Base-by-base conservation (phyloP, 2,797 vertebrate species). In the Sebastes oblongus region DNA sequence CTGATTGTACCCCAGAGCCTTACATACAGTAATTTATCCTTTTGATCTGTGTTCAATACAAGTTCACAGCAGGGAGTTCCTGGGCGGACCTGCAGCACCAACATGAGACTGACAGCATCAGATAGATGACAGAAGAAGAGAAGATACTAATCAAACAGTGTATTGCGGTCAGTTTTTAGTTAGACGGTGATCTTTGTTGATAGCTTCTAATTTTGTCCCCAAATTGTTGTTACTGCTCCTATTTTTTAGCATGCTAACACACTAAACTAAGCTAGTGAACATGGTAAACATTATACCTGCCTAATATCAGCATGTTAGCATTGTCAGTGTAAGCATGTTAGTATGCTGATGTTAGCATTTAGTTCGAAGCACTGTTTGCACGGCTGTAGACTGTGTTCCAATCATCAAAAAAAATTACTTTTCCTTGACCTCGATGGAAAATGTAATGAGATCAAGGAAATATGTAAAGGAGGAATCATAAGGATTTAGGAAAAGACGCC, bases 21-120 rank as follows among this genome's bases (percentile, higher is more conserved):
- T 18, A 58, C 46, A 22, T 52, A 7, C 71, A 36, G 36, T 81
- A 20, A 64, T 75, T 64, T 36, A 60, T 75, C 11, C 58, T 42
- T 71, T 61, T 68, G 29, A 76, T 72, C 62, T 65, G 55, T 36
- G 50, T 36, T 78, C 30, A 72, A 55, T 66, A 16, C 6, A 61
- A 74, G 60, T 50, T 66, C 74, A 65, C 50, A 75, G 62, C 46
- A 22, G 42, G 42, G 56, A 22, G 24, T 55, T 77, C 18, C 68
- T 68, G 50, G 18, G 27, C 32, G 12, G 32, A 42, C 25, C 56
- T 62, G 66, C 42, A 30, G 13, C 42, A 36, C 6, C 73, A 34
- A 72, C 29, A 55, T 50, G 46, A 71, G 29, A 22, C 59, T 25
- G 25, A 16, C 10, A 8, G 30, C 4, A 24, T n/a, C 39, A 10